phyloP scores from a whole-genome alignment of 2,888 invertebrate species.

The Machimus rusticus region DNA sequence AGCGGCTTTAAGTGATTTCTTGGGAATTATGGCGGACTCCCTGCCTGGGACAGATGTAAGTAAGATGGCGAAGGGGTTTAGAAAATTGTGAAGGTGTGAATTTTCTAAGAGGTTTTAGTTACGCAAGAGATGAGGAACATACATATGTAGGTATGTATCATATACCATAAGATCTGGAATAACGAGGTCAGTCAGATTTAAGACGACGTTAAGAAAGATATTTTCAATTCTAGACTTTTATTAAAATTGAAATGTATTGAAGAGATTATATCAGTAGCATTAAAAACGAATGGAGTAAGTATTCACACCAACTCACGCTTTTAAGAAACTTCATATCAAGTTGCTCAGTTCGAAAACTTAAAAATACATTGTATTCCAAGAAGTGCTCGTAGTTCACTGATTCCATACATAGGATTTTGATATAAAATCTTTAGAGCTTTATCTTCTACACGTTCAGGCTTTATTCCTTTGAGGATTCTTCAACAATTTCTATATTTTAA shows the following conservation, averaged over 20 bases:
- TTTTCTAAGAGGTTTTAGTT: neutral
- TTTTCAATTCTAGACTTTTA: neutral
- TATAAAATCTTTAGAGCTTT: too few species aligned
- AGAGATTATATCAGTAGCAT: neutral
- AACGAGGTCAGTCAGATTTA: neutral
- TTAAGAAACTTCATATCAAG: neutral
- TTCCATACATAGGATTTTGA: too few species aligned
- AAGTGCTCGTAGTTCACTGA: too few species aligned
- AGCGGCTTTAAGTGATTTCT: neutral
- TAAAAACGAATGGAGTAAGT: neutral
- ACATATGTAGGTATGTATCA: neutral
- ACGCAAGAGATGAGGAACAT: neutral
- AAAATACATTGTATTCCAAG: neutral
- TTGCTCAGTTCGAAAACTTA: neutral
- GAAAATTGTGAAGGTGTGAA: neutral
- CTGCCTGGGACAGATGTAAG: neutral
- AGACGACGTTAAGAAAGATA: neutral
- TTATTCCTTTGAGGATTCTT: too few species aligned
- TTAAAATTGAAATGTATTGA: neutral
- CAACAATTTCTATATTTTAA: too few species aligned
- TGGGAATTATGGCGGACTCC: neutral
- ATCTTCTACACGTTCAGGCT: too few species aligned
- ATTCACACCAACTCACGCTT: neutral
- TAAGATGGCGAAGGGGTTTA: neutral
- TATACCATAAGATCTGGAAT: neutral